Evolutionary conservation across 2,888 invertebrate species (phyloP).

Genomic region (Steinernema hermaphroditum): DNA sequence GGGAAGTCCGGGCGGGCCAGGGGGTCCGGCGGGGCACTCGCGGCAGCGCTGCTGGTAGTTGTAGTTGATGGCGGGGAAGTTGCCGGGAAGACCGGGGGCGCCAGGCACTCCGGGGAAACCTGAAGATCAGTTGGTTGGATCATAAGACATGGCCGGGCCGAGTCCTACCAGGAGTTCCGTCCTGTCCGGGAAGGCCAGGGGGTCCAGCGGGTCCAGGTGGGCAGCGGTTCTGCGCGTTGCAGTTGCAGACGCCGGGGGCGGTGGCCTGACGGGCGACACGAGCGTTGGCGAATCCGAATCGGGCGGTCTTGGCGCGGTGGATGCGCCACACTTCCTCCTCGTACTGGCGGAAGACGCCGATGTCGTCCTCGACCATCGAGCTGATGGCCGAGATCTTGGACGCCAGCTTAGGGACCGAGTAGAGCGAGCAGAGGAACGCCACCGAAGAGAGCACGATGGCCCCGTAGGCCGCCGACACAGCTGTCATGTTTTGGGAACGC

Average conservation of each 20-base stretch:
- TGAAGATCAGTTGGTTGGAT: too few relatives aligned
- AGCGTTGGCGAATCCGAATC: background rate
- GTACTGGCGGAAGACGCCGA: background rate
- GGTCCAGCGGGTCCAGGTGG: conserved; percentile 25
- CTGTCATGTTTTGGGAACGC: too few relatives aligned
- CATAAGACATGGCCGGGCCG: background rate
- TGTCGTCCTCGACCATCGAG: conserved; percentile 9
- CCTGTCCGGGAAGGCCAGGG: conserved; percentile 5
- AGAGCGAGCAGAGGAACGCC: conserved; percentile 11
- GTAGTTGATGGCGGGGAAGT: conserved; percentile 53
- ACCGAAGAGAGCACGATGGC: conserved; percentile 5
- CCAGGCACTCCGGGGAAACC: conserved; percentile 15
- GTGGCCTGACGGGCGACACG: conserved; percentile 10
- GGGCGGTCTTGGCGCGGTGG: conserved; percentile 4
- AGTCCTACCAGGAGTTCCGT: conserved; percentile 23
- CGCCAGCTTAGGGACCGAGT: conserved; percentile 12
- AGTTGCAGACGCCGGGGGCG: conserved; percentile 28
- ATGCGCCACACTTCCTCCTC: background rate
- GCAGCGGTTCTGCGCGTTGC: conserved; percentile 29
- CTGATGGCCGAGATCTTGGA: conserved; percentile 12
- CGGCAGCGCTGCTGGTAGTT: conserved; percentile 52
- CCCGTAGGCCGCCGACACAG: conserved; percentile 1
- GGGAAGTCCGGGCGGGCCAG: conserved; percentile 44
- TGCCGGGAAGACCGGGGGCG: conserved; percentile 33
- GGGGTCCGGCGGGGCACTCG: conserved; percentile 52